Base-by-base conservation (phyloP, 2,888 invertebrate genomes). In the Pilophorus perplexus region DNA sequence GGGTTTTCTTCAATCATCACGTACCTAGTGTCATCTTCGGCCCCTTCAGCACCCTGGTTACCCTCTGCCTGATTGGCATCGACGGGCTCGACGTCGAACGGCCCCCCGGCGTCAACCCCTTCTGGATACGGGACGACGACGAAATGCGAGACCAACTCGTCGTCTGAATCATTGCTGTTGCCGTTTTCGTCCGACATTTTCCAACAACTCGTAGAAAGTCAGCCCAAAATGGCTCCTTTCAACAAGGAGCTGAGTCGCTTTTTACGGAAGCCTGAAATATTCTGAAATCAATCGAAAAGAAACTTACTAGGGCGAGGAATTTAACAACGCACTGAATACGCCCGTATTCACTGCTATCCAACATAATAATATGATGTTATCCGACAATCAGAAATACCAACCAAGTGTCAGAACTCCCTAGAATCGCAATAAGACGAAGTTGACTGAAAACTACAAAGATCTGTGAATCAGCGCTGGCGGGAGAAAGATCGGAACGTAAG, bases 141-240 rank as follows among this genome's bases (percentile, higher is more conserved):
- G 14, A 40, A 25, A 18, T 42, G 22, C 8, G 50, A 25, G 20
- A 62, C 20, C 38, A 62, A 28, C 1, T 59, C 59, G n/a, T 59
- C 59, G 18, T 59, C 62, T 3, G 62, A 48, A 14, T 46, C 37
- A n/a, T n/a, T n/a, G n/a, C n/a, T n/a, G 23, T 62, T 62, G 25
- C 62, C 62, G 33, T 62, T 62, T 27, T 62, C 62, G 38, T 62
- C 62, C 1, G 62, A 46, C 62, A 62, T 62, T 28, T 14, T 25
- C 6, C 23, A 20, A 3, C 14, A 27, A 20, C 46, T n/a, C n/a
- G n/a, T n/a, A n/a, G n/a, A n/a, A n/a, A n/a, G n/a, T n/a, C n/a
- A n/a, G n/a, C n/a, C n/a, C n/a, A 33, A 33, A 33, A 10, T 33
- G 33, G 33, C 33, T 10, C 8, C 6, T 10, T 10, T 10, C 10